phyloP scores from a whole-genome alignment of 2,888 invertebrate species.

The Drosophila meridiana region DNA sequence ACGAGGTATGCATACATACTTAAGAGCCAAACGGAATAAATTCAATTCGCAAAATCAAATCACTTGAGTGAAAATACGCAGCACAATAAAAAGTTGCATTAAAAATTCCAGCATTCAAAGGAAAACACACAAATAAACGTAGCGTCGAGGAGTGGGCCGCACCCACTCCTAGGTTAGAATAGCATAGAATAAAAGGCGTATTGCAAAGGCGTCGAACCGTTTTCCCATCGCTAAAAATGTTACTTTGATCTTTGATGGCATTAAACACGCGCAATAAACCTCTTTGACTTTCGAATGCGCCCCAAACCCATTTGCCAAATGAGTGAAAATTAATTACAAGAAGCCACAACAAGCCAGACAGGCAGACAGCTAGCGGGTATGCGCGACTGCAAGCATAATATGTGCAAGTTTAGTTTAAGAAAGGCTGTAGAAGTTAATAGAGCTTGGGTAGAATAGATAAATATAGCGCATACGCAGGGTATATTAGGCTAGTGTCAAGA shows the following conservation, averaged over 20 bases:
- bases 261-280: conserved; percentile 75
- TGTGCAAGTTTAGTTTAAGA: neutral
- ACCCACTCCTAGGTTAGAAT: conserved; percentile 3
- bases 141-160: too few relatives aligned
- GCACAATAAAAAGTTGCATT: conserved; percentile 62
- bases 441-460: neutral
- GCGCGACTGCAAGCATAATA: neutral
- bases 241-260: conserved; percentile 71
- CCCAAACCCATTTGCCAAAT: conserved; percentile 72
- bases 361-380: neutral
- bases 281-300: conserved; percentile 53
- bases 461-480: neutral
- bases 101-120: conserved; percentile 47
- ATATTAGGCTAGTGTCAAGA: neutral
- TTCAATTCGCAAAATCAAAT: conserved; percentile 77
- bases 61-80: conserved; percentile 72
- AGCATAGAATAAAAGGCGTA: conserved; percentile 12
- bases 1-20: conserved; percentile 71
- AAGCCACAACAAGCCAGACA: conserved; percentile 56
- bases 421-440: neutral
- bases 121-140: conserved; percentile 24
- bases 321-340: conserved; percentile 74
- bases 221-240: conserved; percentile 46
- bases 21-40: conserved; percentile 59
- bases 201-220: conserved; percentile 59